A percentile compares a stretch with the other conserved stretches of the same genome.
These are phyloP conservation scores for Heliconius himera DNA, from an alignment of 1,140 invertebrate species.

Conservation along the genomic window DNA sequence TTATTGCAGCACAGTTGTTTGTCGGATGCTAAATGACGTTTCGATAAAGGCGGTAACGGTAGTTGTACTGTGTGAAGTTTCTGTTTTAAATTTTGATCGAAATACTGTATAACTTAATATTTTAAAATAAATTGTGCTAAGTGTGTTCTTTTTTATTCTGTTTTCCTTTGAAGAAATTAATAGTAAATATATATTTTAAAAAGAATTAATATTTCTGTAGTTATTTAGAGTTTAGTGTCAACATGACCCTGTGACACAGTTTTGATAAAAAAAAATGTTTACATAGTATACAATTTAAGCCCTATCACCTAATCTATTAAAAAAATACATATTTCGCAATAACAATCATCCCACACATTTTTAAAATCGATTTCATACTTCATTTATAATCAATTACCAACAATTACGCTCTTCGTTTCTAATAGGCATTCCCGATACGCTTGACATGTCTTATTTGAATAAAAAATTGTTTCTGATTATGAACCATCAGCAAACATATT, in stretches of 20 bases:
- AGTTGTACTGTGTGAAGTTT: no score
- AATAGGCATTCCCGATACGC: slow-evolving; percentile 12
- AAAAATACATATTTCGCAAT: background rate
- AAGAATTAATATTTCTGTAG: no score
- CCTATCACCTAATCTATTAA: background rate
- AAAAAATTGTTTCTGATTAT: slow-evolving; percentile 38
- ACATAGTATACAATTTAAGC: no score
- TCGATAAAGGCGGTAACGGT: slow-evolving; percentile 44
- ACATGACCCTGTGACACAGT: no score
- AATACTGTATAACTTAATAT: no score
- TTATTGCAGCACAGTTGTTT: slow-evolving; percentile 63
- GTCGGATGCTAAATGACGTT: slow-evolving; percentile 44
- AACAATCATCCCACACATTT: background rate
- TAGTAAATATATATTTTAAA: no score
- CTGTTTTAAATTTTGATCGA: no score
- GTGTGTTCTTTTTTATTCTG: no score
- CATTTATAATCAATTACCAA: slow-evolving; percentile 8
- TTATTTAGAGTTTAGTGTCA: no score
- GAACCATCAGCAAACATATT: slow-evolving; percentile 33
- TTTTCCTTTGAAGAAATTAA: no score
- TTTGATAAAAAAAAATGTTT: no score
- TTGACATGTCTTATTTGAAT: slow-evolving; percentile 31
- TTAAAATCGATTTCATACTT: slow-evolving; percentile 16
- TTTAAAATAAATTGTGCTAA: no score
- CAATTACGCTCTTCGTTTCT: slow-evolving; percentile 6